Evolutionary conservation across 2,888 invertebrate genomes (phyloP), one percentile per base, ranked within the genome.

Genomic region (Apamea sordens): DNA sequence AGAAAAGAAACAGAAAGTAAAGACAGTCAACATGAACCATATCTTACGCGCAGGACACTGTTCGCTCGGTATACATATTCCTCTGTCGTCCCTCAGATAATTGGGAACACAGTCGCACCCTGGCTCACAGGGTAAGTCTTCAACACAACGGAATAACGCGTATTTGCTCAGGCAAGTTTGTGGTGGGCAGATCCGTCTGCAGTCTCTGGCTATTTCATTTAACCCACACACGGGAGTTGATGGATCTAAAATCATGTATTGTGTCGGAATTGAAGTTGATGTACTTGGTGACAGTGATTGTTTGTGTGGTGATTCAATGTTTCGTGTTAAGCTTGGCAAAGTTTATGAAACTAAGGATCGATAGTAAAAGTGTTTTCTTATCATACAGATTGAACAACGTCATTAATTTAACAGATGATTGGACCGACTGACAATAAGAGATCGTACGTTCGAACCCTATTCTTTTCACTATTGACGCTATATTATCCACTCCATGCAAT

Each of bases 31-130:
- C 36, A 56, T 24, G 10, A 73, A 41, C 4, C 6, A 56, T 1
- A 47, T 71, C 90, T 90, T 81, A 92, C 92, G 84, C 10, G 71
- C 44, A 71, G 89, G 79, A 72, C 93, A 94, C 73, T 91, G 64
- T 5, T 90, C 86, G 50, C 87, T 91, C 0, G 89, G 91, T 67
- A 94, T 84, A 80, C 93, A 94, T 32, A 84, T 73, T 28, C 89
- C 91, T 59, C 2, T n/a, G 0, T 76, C 28, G 72, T 94, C 89
- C 56, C 91, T 92, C n/a, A 93, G 84, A 78, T 92, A 92, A 53
- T 90, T 91, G 0, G 87, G 63, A 3, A 90, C 85, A 79, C 94
- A 95, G n/a, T 93, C 90, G 67, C 95, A 95, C 0, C 94, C 94
- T 59, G 86, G 82, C 74, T 90, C 87, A 76, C 93, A 93, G 1